Base-by-base conservation (phyloP, 2,888 invertebrate species). In the Artemia sp. region DNA sequence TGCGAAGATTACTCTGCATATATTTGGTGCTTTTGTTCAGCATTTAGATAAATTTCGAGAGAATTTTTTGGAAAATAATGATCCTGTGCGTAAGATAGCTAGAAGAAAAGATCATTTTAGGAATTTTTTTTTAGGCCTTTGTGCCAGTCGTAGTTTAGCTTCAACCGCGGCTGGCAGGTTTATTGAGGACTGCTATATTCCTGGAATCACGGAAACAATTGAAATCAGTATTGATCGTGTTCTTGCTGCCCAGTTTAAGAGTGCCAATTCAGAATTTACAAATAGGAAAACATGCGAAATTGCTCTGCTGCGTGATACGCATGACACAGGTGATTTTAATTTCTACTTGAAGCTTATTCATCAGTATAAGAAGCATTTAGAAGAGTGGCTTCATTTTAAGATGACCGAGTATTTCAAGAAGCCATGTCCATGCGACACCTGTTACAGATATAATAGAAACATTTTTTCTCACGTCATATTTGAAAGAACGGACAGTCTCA, bases 61-160 rank as follows among this genome's bases (percentile, higher is more conserved):
- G 14, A 8, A 8, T 24, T 58, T 19, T 24, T 24, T 58, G 14
- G 64, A 58, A 24, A n/a, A 58, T n/a, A 58, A 58, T 24, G 64
- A 58, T 24, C 64, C 64, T n/a, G 8, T 11, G 24, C 64, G n/a
- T 2, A 58, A 58, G 24, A n/a, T 58, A 9, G 64, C 14, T 19
- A 8, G 64, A 8, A n/a, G 24, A 58, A 58, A 58, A 9, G 64
- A 58, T 19, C 64, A 58, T 8, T 58, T 58, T 24, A 58, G 64
- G 64, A n/a, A 58, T n/a, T 8, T 58, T 58, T 58, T 58, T 58
- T 58, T 58, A 58, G 64, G 10, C 64, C 64, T 58, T n/a, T 58
- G 64, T 58, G 64, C 64, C 64, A 58, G 64, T 10, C 64, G 64
- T 58, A 58, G 64, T 24, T 24, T 58, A 8, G n/a, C 64, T 9